Evolutionary conservation across 2,113 vertebrate species (phyloP), one percentile per base, ranked within the genome.

Genomic region (Pogonocichla stellata): DNA sequence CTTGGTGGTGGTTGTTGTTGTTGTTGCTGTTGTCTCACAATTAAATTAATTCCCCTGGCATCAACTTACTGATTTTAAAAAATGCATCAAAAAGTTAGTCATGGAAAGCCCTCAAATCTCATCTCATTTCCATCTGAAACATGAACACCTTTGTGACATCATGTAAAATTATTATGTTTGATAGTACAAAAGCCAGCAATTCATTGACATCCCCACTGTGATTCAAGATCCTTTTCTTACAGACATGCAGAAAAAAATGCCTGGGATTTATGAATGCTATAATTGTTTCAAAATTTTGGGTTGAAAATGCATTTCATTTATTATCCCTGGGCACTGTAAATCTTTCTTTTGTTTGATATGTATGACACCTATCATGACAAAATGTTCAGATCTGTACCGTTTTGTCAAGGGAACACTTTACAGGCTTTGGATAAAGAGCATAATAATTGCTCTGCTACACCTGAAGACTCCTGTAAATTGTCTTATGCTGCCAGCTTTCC

Each of bases 391-490:
- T 82, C 48, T 75, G 23, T 38, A 79, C 34, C 14, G 48, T 90
- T 96, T 94, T 94, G 50, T 94, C 86, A 89, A 71, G 61, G 16
- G 31, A 94, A 74, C 70, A 24, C 83, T 95, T 90, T 80, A 80
- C 42, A 73, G 33, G 14, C 38, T 90, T 31, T 58, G 20, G n/a
- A 75, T 61, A 91, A 85, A 88, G 34, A 86, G 75, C 0, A 0
- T 79, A 74, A 89, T 85, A 96, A 95, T 94, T 91, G 66, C 31
- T 91, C 42, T 70, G 54, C 74, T 94, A 73, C 74, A 95, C 84
- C 71, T 75, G 54, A 94, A 95, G 45, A 61, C 58, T 89, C 58
- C 79, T 81, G 50, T 65, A 92, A 95, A 96, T 79, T 92, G 71
- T 77, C 33, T 91, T 80, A 57, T 69, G 33, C 28, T 91, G 61